A percentile compares a stretch with the other conserved stretches of the same genome.
Conservation (phyloP, 2,113 vertebrate species). For the Rhabdomys dilectus region DNA sequence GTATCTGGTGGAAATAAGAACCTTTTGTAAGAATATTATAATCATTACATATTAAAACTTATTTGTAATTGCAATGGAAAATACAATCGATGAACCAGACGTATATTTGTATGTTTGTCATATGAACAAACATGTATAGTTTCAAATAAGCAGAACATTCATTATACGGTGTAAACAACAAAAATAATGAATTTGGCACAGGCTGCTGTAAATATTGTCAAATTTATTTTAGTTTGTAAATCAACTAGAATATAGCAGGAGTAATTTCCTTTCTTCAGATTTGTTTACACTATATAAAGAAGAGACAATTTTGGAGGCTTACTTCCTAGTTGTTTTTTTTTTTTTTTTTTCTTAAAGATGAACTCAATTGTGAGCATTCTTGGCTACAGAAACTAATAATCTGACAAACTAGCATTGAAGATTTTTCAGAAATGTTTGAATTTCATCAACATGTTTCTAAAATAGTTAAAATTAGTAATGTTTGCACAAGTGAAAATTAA, state of each 20-base stretch:
- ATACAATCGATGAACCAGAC: constrained; percentile 53
- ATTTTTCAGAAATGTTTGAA: background rate
- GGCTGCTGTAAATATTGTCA: constrained; percentile 52
- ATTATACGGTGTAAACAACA: constrained; percentile 58
- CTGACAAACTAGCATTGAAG: background rate
- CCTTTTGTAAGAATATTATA: background rate
- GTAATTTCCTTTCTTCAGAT: constrained; percentile 15
- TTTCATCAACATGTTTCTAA: background rate
- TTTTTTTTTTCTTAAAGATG: background rate
- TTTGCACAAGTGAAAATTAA: background rate
- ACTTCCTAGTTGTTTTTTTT: background rate
- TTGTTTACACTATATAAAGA: constrained; percentile 12
- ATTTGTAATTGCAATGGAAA: constrained; percentile 65
- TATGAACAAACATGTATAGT: constrained; percentile 16
- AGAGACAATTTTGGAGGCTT: background rate
- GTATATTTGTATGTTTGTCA: constrained; percentile 37
- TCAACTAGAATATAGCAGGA: constrained; percentile 2
- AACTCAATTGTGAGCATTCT: constrained; percentile 14
- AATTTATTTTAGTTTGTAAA: constrained; percentile 45
- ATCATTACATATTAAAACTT: constrained; percentile 58
- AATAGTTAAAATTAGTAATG: background rate
- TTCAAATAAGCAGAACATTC: constrained; percentile 35
- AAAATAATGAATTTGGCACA: constrained; percentile 51
- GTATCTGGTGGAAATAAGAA: background rate
- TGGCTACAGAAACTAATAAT: background rate